Evolutionary conservation across 2,797 vertebrate genomes (phyloP).

Genomic region (Argentina silus): DNA sequence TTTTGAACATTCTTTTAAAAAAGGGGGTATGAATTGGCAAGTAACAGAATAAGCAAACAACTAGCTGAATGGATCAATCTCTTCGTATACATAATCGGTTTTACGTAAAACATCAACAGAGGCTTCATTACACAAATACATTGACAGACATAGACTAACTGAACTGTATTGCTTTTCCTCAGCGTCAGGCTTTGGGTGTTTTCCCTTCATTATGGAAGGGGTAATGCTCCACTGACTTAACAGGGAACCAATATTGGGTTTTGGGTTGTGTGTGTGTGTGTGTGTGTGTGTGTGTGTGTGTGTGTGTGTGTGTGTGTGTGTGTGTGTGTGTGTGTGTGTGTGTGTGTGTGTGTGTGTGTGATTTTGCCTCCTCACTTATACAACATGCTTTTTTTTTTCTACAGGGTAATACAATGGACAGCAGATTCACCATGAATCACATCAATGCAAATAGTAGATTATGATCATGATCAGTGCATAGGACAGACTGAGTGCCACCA

Average conservation of each 20-base stretch:
- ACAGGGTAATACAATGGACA: constrained; percentile 15
- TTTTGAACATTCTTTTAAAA: not conserved
- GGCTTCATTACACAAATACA: not conserved
- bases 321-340: too few species aligned
- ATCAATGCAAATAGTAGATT: constrained; percentile 17
- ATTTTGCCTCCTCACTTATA: constrained; percentile 15
- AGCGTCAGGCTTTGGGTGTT: not conserved
- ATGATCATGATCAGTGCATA: constrained; percentile 33
- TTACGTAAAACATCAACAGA: too few species aligned
- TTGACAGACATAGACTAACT: not conserved
- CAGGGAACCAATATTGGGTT: constrained; percentile 10
- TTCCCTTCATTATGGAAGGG: not conserved
- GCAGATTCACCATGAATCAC: constrained; percentile 21
- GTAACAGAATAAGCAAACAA: not conserved
- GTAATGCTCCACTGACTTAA: not conserved
- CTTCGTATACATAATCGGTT: too few species aligned
- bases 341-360: not conserved
- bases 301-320: not conserved
- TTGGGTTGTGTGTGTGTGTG: constrained; percentile 10
- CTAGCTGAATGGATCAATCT: not conserved
- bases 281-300: constrained; percentile 1
- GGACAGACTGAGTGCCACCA: constrained; percentile 31
- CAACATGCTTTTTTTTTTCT: constrained; percentile 20
- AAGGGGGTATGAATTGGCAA: not conserved
- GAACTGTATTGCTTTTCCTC: constrained; percentile 21